These are phyloP conservation scores for Limnephilus lunatus DNA, from an alignment of 2,888 invertebrate genomes.

Conservation along the genomic window DNA sequence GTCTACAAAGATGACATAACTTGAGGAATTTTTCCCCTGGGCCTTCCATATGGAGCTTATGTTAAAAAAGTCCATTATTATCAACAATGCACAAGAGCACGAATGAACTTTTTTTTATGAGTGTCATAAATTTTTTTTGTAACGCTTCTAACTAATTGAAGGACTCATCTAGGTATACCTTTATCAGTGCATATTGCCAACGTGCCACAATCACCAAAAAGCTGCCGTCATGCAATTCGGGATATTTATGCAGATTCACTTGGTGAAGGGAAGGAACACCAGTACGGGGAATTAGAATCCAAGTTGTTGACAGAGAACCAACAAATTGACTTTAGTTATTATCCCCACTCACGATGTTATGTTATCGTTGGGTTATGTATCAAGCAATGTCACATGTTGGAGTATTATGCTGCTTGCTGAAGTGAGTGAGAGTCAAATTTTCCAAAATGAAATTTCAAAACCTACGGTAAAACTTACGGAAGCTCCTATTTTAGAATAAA, in stretches of 20 bases:
- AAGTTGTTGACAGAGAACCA: background rate
- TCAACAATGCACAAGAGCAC: too few relatives aligned
- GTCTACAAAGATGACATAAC: too few relatives aligned
- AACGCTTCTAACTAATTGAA: background rate
- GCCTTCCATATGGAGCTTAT: too few relatives aligned
- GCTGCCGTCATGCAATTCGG: background rate
- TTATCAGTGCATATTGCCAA: background rate
- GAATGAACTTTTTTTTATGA: too few relatives aligned
- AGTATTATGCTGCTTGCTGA: too few relatives aligned
- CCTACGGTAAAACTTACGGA: too few relatives aligned
- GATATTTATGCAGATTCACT: background rate
- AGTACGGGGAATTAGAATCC: background rate
- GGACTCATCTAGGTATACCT: background rate
- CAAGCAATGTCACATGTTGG: background rate
- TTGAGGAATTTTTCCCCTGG: too few relatives aligned
- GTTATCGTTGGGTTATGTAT: background rate
- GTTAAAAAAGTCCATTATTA: too few relatives aligned
- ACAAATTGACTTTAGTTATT: background rate
- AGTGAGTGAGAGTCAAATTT: too few relatives aligned
- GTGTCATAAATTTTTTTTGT: too few relatives aligned
- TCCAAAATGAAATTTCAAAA: too few relatives aligned
- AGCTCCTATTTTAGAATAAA: too few relatives aligned
- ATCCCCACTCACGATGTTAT: background rate
- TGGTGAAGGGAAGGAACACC: background rate
- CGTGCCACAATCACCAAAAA: background rate